These are phyloP conservation scores for Thereva nobilitata DNA, from an alignment of 2,888 invertebrate genomes.

Conservation along the genomic window DNA sequence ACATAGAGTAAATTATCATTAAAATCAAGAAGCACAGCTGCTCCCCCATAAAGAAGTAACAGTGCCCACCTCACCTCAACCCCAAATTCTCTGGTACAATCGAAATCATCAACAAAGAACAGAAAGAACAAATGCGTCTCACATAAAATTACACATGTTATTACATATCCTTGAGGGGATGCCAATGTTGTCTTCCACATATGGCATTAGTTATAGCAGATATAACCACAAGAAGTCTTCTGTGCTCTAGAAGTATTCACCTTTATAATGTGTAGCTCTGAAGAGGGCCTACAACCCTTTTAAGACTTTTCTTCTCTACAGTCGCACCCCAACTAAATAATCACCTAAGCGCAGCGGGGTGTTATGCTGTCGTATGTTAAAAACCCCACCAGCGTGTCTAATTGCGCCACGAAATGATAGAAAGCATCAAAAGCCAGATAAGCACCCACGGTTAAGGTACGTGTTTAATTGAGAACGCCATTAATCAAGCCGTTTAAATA, in stretches of 20 bases:
- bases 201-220: constrained; percentile 8
- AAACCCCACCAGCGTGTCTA: constrained; percentile 32
- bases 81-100: too few relatives aligned
- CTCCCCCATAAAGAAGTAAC: too few relatives aligned
- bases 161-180: constrained; percentile 17
- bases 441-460: constrained; percentile 20
- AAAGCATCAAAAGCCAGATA: constrained; percentile 24
- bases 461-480: constrained; percentile 35
- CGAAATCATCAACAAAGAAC: too few relatives aligned
- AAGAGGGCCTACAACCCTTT: not conserved
- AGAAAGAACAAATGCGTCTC: constrained; percentile 20
- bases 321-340: constrained; percentile 16
- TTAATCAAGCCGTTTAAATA: constrained; percentile 32
- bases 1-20: too few relatives aligned
- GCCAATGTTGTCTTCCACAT: not conserved
- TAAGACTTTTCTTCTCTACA: not conserved
- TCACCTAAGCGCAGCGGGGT: constrained; percentile 30
- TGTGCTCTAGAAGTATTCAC: too few relatives aligned
- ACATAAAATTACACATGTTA: constrained; percentile 35
- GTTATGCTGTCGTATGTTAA: constrained; percentile 24
- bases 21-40: too few relatives aligned
- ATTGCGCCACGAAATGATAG: constrained; percentile 25
- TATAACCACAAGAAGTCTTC: too few relatives aligned
- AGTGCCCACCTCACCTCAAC: too few relatives aligned
- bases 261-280: not conserved